A percentile compares a stretch with the other conserved stretches of the same genome.
Evolutionary conservation across 2,797 vertebrate genomes (phyloP).

Genomic region (Coreius guichenoti): DNA sequence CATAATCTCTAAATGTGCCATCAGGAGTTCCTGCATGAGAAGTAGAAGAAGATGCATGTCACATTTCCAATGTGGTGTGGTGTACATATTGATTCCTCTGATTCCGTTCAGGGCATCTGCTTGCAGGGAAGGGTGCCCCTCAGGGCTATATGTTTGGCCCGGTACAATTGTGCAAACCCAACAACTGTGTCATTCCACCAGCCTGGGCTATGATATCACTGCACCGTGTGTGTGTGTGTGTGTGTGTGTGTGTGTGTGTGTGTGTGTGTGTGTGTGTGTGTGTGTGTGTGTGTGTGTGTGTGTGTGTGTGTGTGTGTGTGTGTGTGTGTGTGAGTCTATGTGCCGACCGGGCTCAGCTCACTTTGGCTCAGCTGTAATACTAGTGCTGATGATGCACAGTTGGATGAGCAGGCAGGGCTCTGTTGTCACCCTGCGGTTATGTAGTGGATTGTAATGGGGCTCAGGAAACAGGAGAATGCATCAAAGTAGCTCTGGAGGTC

Average conservation of each 20-base stretch:
- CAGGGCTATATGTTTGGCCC: slow-evolving; percentile 26
- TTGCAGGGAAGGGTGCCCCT: slow-evolving; percentile 5
- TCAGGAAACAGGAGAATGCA: slow-evolving; percentile 54
- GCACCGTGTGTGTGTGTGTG: slow-evolving; percentile 29
- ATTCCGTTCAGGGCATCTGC: slow-evolving; percentile 20
- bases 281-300: too few species aligned
- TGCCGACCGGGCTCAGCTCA: slow-evolving; percentile 33
- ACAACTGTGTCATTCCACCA: slow-evolving; percentile 52
- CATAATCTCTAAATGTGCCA: slow-evolving; percentile 43
- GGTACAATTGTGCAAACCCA: slow-evolving; percentile 35
- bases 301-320: slow-evolving; percentile 20
- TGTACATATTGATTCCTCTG: slow-evolving; percentile 15
- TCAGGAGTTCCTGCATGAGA: slow-evolving; percentile 15
- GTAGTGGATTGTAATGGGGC: slow-evolving; percentile 54
- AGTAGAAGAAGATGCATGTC: neutral
- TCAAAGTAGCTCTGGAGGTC: slow-evolving; percentile 57
- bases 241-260: neutral
- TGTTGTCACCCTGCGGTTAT: slow-evolving; percentile 57
- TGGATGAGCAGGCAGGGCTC: slow-evolving; percentile 47
- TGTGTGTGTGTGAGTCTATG: slow-evolving; percentile 4
- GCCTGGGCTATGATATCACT: slow-evolving; percentile 49
- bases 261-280: too few species aligned
- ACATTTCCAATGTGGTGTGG: slow-evolving; percentile 11
- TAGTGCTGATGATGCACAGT: slow-evolving; percentile 53
- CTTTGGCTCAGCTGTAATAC: slow-evolving; percentile 48